A percentile compares a stretch with the other conserved stretches of the same genome.
Conservation (phyloP, 1,140 invertebrate species). For the Danaus plexippus region DNA sequence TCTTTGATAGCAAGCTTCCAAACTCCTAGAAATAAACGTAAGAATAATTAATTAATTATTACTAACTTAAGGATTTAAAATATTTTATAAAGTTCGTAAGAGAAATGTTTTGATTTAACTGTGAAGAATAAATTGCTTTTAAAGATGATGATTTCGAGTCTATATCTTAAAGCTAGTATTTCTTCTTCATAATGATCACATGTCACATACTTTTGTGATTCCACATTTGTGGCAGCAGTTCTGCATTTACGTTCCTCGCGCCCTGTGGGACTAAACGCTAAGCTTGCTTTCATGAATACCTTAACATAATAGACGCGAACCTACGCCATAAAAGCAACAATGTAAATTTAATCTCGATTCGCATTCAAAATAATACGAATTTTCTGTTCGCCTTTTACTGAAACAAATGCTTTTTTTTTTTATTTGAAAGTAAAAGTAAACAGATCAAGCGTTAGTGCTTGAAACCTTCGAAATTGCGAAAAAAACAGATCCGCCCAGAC, state of each 20-base stretch:
- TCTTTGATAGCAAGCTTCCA: constrained; percentile 28
- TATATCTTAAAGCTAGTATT: constrained; percentile 40
- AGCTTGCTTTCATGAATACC: constrained; percentile 64
- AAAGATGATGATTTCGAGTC: constrained; percentile 9
- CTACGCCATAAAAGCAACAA: constrained; percentile 55
- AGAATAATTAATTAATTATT: neutral
- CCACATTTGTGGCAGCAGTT: constrained; percentile 37
- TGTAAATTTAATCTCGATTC: constrained; percentile 65
- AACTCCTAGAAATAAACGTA: constrained; percentile 14
- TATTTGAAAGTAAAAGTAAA: constrained; percentile 15
- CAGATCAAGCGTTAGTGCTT: constrained; percentile 6
- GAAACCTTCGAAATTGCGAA: neutral
- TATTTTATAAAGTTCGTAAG: no score
- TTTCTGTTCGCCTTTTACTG: constrained; percentile 20
- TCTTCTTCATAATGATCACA: constrained; percentile 59
- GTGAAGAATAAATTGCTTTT: neutral
- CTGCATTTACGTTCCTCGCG: constrained; percentile 31
- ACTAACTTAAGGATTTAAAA: constrained; percentile 7
- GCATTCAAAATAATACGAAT: constrained; percentile 44
- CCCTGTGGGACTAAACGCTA: constrained; percentile 49
- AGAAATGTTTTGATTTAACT: no score
- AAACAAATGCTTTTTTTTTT: constrained; percentile 15
- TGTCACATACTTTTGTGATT: constrained; percentile 43
- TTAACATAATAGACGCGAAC: constrained; percentile 59
- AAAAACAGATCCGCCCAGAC: constrained; percentile 9